Percentiles rank a stretch among this genome's conserved stretches.
Conservation (phyloP, 2,888 invertebrate genomes). For the Enchytraeus crypticus region DNA sequence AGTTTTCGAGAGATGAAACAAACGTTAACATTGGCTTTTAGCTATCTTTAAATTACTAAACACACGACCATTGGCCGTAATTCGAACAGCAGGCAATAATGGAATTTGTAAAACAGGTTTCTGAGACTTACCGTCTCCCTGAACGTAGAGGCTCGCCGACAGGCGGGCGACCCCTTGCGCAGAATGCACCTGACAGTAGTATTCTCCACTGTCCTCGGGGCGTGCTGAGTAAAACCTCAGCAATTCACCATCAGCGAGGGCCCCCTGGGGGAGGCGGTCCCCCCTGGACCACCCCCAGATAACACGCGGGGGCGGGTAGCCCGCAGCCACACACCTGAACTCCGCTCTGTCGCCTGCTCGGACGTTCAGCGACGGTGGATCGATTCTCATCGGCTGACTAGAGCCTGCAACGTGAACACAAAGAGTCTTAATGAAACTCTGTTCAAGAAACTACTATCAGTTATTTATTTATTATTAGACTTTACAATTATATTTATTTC, state of each 20-base stretch:
- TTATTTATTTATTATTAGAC: too few relatives aligned
- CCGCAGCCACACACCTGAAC: conserved; percentile 42
- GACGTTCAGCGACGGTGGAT: neutral
- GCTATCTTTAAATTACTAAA: too few relatives aligned
- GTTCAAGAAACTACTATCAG: too few relatives aligned
- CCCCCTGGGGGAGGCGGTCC: conserved; percentile 43
- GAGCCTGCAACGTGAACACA: too few relatives aligned
- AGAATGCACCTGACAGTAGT: conserved; percentile 73
- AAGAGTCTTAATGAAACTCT: too few relatives aligned
- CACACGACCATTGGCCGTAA: too few relatives aligned
- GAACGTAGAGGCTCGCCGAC: conserved; percentile 62
- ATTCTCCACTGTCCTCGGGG: conserved; percentile 69
- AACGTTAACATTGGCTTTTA: too few relatives aligned
- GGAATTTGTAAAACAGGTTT: too few relatives aligned
- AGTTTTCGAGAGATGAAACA: too few relatives aligned
- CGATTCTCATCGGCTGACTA: conserved; percentile 55
- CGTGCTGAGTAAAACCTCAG: conserved; percentile 64
- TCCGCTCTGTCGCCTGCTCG: conserved; percentile 35
- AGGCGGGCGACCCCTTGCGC: conserved; percentile 58
- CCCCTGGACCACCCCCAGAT: conserved; percentile 47
- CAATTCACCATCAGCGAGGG: conserved; percentile 54
- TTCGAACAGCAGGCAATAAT: too few relatives aligned
- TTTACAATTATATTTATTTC: too few relatives aligned
- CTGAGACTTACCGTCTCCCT: conserved; percentile 36
- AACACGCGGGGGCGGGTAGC: conserved; percentile 44